Base-by-base conservation (phyloP, 2,888 invertebrate species). In the Timema podura region DNA sequence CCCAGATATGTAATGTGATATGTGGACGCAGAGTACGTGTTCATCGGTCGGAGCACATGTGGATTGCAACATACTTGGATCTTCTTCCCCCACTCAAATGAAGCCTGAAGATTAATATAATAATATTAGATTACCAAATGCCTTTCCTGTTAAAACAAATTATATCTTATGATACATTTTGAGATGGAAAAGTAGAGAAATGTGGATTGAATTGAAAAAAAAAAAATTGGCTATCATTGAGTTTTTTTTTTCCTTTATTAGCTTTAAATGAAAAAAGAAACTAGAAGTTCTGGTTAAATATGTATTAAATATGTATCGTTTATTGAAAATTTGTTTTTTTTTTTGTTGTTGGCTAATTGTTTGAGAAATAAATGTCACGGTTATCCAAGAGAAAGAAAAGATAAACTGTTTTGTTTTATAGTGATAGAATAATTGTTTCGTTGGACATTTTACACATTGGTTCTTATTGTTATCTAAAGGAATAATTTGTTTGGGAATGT, bases 91-190 rank as follows among this genome's bases (percentile, higher is more conserved):
- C 44, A 30, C 16, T 45, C 30, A 61, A 61, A 30, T 61, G 44
- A 11, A 45, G 44, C 61, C 30, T 61, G 45, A 61, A 45, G 45
- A 16, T 57, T 61, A 61, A 61, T 13, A 13, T 45, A 61, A 16
- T 61, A 45, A 61, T 45, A 30, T 61, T 61, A 61, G 61, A 61
- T 61, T 61, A 61, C 61, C 61, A 61, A 45, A 45, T 61, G 61
- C 61, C 61, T 61, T 61, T n/a, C 61, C 61, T 61, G 61, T 61
- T 45, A 45, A 61, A 61, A 61, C 45, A 61, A 61, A 45, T 61
- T 45, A 45, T 61, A 44, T 30, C 30, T 30, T 30, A 61, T 61
- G 16, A 61, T 61, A 45, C 45, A 61, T 61, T 61, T 61, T 45
- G 45, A 61, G 45, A 45, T 44, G 10, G 13, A 61, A 61, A 51